Evolutionary conservation across 2,113 vertebrate genomes (phyloP).

Genomic region (Bufo gargarizans): DNA sequence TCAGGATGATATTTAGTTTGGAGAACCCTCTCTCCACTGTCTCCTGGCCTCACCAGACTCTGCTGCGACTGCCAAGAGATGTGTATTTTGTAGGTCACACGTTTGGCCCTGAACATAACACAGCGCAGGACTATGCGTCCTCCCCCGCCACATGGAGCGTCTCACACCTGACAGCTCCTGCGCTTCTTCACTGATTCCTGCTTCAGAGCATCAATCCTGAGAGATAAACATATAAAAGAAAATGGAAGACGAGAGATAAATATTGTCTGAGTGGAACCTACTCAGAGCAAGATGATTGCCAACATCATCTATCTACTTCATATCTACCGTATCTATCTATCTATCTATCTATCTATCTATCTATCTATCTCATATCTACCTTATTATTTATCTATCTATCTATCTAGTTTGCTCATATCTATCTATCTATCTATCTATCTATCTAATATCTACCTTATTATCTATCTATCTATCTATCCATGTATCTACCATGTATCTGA

Average conservation of each 20-base stretch:
- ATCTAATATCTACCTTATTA: too few species aligned
- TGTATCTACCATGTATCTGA: too few species aligned
- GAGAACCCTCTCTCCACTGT: neutral
- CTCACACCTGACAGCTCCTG: constrained; percentile 45
- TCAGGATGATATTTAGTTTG: neutral
- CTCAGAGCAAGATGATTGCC: neutral
- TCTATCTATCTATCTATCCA: too few species aligned
- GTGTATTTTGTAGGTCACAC: constrained; percentile 35
- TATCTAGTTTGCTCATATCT: too few species aligned
- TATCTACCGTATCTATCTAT: too few species aligned
- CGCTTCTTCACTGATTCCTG: constrained; percentile 8
- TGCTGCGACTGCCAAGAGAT: neutral
- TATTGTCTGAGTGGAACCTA: constrained; percentile 33
- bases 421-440: too few species aligned
- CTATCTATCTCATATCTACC: too few species aligned
- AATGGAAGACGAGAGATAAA: constrained; percentile 18
- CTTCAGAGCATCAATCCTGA: constrained; percentile 28
- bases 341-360: too few species aligned
- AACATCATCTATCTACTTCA: too few species aligned
- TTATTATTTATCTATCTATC: too few species aligned
- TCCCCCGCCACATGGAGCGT: constrained; percentile 42
- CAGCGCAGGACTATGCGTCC: constrained; percentile 16
- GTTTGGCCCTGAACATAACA: constrained; percentile 41
- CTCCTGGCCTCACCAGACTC: neutral
- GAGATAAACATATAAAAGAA: constrained; percentile 14